A percentile compares a stretch with the other conserved stretches of the same genome.
These are phyloP conservation scores for Zaprionus bogoriensis DNA, from an alignment of 2,888 invertebrate genomes.

Conservation along the genomic window DNA sequence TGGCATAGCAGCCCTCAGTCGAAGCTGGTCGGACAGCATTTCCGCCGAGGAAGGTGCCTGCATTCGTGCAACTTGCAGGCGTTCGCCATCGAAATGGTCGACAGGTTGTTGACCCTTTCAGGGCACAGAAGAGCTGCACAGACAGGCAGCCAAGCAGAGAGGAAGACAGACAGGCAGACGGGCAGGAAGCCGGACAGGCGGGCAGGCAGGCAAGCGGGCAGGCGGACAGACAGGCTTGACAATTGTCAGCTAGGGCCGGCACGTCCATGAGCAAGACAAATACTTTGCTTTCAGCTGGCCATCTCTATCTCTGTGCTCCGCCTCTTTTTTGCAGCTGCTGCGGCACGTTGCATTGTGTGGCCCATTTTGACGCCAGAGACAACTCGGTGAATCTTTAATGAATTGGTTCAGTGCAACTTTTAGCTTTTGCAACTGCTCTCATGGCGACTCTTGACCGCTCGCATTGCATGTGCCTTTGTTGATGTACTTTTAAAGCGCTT, in stretches of 20 bases:
- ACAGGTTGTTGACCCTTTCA: constrained; percentile 64
- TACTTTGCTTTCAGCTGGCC: constrained; percentile 3
- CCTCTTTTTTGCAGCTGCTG: constrained; percentile 9
- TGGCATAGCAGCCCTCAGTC: constrained; percentile 24
- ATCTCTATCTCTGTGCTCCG: background rate
- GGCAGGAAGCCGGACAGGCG: background rate
- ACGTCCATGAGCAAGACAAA: constrained; percentile 16
- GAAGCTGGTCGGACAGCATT: constrained; percentile 20
- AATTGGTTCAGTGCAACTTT: constrained; percentile 65
- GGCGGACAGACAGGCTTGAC: constrained; percentile 36
- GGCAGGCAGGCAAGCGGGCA: background rate
- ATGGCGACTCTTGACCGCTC: constrained; percentile 34
- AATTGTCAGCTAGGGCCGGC: constrained; percentile 43
- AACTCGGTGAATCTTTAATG: constrained; percentile 67
- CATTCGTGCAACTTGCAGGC: constrained; percentile 25
- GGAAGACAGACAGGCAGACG: background rate
- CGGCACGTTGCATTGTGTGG: constrained; percentile 48
- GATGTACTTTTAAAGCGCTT: constrained; percentile 36
- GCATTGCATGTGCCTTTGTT: constrained; percentile 30
- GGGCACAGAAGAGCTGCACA: constrained; percentile 15
- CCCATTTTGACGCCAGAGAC: constrained; percentile 60
- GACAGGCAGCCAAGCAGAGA: background rate
- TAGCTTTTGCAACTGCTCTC: constrained; percentile 25
- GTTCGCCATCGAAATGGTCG: constrained; percentile 47
- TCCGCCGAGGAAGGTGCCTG: constrained; percentile 3